A percentile compares a stretch with the other conserved stretches of the same genome.
These are phyloP conservation scores for Oscheius sp. DNA, from an alignment of 2,888 invertebrate genomes.

Conservation along the genomic window DNA sequence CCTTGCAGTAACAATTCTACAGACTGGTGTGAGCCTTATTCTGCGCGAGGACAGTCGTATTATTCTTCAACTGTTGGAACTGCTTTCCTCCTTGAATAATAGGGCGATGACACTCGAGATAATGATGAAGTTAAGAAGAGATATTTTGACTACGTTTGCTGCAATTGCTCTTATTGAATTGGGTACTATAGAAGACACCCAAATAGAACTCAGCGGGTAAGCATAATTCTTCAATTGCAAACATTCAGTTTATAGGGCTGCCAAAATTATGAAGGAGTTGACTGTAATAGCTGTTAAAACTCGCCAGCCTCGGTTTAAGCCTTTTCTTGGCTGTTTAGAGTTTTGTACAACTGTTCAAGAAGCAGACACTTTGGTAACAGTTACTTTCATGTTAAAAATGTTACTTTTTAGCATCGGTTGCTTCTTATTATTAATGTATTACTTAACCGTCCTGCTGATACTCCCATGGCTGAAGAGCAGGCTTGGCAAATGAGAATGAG, in stretches of 20 bases:
- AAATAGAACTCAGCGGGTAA: constrained; percentile 33
- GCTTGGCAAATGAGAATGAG: constrained; percentile 56
- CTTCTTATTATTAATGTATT: constrained; percentile 51
- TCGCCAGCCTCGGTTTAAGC: constrained; percentile 43
- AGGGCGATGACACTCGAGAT: constrained; percentile 1
- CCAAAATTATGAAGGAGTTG: constrained; percentile 49
- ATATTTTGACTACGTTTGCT: constrained; percentile 27
- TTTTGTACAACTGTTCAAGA: constrained; percentile 39
- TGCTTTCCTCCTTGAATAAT: constrained; percentile 43
- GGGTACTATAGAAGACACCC: constrained; percentile 10
- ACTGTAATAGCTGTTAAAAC: constrained; percentile 6
- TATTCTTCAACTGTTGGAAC: constrained; percentile 45
- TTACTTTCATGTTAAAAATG: background rate
- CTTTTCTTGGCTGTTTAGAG: constrained; percentile 44
- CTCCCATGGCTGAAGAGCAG: constrained; percentile 73
- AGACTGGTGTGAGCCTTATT: constrained; percentile 46
- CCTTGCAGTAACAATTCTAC: constrained; percentile 16
- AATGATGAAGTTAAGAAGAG: constrained; percentile 29
- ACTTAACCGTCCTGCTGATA: constrained; percentile 78
- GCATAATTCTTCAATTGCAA: background rate
- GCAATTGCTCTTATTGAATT: constrained; percentile 28
- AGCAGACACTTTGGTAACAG: constrained; percentile 30
- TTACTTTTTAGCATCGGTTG: constrained; percentile 37
- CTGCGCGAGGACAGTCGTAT: constrained; percentile 42
- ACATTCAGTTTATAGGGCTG: constrained; percentile 42